phyloP scores from a whole-genome alignment of 2,797 vertebrate species.

The Nasua narica region DNA sequence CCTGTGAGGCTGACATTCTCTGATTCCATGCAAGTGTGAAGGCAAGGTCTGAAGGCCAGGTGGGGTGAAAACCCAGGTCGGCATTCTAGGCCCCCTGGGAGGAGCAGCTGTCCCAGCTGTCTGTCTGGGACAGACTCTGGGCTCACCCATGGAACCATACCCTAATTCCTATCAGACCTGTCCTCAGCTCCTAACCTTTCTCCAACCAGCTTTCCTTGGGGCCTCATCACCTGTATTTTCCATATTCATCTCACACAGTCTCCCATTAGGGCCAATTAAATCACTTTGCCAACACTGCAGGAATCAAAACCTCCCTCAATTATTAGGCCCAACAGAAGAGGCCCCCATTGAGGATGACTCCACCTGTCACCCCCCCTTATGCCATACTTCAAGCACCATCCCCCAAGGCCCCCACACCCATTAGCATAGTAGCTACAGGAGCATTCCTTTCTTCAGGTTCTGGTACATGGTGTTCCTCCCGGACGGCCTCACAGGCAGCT shows the following conservation, averaged over 20 bases:
- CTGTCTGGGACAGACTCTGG: no score
- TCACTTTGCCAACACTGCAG: not conserved
- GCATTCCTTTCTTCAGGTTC: not conserved
- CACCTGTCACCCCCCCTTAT: not conserved
- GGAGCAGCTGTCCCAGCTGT: not conserved
- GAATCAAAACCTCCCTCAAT: slow-evolving; percentile 32
- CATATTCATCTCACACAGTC: slow-evolving; percentile 42
- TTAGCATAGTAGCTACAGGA: not conserved
- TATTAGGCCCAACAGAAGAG: not conserved
- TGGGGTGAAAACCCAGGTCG: not conserved
- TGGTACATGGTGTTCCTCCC: slow-evolving; percentile 4
- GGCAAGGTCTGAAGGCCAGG: not conserved
- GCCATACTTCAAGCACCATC: not conserved
- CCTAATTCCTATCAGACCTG: not conserved
- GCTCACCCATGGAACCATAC: not conserved
- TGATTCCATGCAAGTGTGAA: not conserved
- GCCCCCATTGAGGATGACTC: not conserved
- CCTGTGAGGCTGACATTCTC: not conserved
- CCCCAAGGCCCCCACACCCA: no score
- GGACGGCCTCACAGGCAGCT: not conserved
- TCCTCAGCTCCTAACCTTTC: not conserved
- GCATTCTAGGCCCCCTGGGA: not conserved
- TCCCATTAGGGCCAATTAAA: slow-evolving; percentile 53
- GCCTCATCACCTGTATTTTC: not conserved
- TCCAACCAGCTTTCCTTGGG: not conserved